These are phyloP conservation scores for Mormyrus lacerda DNA, from an alignment of 2,113 vertebrate genomes.

Conservation along the genomic window DNA sequence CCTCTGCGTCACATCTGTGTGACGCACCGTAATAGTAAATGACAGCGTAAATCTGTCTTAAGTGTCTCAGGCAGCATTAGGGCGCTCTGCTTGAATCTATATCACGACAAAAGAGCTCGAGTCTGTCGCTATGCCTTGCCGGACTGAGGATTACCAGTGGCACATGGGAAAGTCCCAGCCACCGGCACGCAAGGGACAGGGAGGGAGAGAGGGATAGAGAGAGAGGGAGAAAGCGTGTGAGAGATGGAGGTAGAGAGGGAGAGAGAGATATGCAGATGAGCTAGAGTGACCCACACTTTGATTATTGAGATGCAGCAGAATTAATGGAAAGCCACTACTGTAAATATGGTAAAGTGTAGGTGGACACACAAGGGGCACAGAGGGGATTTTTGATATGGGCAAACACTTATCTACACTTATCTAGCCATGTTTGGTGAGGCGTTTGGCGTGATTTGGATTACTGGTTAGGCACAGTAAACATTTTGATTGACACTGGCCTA, in stretches of 20 bases:
- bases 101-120: slow-evolving; percentile 33
- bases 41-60: slow-evolving; percentile 52
- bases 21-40: slow-evolving; percentile 39
- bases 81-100: slow-evolving; percentile 20
- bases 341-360: background rate
- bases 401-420: background rate
- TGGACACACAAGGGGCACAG: background rate
- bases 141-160: slow-evolving; percentile 43
- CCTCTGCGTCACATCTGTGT: slow-evolving; percentile 20
- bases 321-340: background rate
- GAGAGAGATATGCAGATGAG: background rate
- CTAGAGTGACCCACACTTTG: background rate
- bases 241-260: background rate
- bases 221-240: background rate
- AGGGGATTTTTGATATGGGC: background rate
- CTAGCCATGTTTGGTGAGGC: background rate
- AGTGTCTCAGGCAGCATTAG: slow-evolving; percentile 31
- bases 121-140: slow-evolving; percentile 32
- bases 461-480: background rate
- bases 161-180: slow-evolving; percentile 36
- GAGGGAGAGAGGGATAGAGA: background rate
- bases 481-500: background rate
- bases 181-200: background rate
- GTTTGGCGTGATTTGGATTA: background rate
- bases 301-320: background rate